Evolutionary conservation across 2,888 invertebrate species (phyloP).

Genomic region (Amphipoea oculea): DNA sequence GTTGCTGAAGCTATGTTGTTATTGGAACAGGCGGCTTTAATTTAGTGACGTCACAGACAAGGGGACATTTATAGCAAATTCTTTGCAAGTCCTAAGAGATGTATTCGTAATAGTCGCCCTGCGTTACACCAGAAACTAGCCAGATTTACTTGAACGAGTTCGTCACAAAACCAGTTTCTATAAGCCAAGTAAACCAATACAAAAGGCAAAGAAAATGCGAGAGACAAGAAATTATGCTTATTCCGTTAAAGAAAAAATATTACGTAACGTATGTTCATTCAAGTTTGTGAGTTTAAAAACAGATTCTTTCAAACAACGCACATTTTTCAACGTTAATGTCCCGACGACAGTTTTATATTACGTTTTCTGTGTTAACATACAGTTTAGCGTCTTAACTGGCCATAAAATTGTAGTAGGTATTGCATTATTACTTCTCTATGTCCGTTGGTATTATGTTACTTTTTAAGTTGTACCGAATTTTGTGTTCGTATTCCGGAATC

Average conservation of each 20-base stretch:
- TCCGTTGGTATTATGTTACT: conserved; percentile 48
- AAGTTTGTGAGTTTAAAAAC: conserved; percentile 48
- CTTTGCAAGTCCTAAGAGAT: not conserved
- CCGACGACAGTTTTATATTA: conserved; percentile 61
- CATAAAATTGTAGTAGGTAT: conserved; percentile 55
- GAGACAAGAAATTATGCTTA: conserved; percentile 36
- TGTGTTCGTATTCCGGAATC: not conserved
- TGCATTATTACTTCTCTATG: conserved; percentile 58
- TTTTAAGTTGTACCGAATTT: conserved; percentile 20
- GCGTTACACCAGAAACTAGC: not conserved
- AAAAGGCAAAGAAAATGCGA: conserved; percentile 36
- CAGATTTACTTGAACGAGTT: conserved; percentile 3
- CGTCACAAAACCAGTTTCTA: conserved; percentile 33
- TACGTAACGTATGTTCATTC: conserved; percentile 45
- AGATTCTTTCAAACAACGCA: conserved; percentile 45
- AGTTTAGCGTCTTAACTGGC: conserved; percentile 54
- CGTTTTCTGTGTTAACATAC: conserved; percentile 56
- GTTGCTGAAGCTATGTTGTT: not conserved
- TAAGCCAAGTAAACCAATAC: conserved; percentile 14
- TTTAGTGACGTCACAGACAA: not conserved
- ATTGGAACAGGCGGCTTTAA: not conserved
- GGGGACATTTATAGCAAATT: not conserved
- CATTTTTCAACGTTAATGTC: conserved; percentile 51
- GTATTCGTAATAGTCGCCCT: not conserved
- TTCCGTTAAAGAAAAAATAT: conserved; percentile 46